These are phyloP conservation scores for Ptychadena robeensis DNA, from an alignment of 2,797 vertebrate genomes.

Conservation along the genomic window DNA sequence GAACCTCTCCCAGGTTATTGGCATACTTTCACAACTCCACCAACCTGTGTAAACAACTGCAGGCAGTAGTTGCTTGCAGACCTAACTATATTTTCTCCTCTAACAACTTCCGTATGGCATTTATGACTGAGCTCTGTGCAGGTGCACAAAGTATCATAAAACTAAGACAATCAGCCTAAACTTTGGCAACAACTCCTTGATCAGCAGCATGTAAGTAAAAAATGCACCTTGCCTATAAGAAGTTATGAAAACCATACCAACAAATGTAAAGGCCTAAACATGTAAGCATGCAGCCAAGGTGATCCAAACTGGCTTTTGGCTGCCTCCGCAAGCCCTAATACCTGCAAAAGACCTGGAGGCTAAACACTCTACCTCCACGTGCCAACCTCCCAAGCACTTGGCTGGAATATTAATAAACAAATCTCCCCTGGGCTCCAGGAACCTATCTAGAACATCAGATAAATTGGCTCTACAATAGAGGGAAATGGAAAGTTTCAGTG, in stretches of 20 bases:
- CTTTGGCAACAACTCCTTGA: background rate
- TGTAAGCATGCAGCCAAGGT: conserved; percentile 35
- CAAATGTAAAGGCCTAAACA: conserved; percentile 20
- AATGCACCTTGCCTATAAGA: conserved; percentile 15
- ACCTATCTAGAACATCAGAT: conserved; percentile 54
- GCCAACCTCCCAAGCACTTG: conserved; percentile 59
- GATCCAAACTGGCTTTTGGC: conserved; percentile 49
- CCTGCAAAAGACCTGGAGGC: conserved; percentile 56
- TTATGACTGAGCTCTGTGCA: conserved; percentile 24
- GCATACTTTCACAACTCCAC: background rate
- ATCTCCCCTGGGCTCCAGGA: conserved; percentile 53
- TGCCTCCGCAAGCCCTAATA: conserved; percentile 50
- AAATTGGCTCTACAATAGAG: conserved; percentile 59
- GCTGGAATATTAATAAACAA: conserved; percentile 57
- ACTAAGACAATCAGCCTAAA: background rate
- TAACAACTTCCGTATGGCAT: background rate
- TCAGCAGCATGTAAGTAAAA: conserved; percentile 15
- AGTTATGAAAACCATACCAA: conserved; percentile 28
- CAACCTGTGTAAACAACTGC: too few relatives aligned
- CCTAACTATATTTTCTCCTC: conserved; percentile 10
- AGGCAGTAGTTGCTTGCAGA: background rate
- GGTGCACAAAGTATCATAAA: conserved; percentile 20
- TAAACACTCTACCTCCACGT: conserved; percentile 49
- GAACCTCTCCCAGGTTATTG: background rate
- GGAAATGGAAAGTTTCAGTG: conserved; percentile 38